Evolutionary conservation across 2,797 vertebrate species (phyloP).

Genomic region (Betta splendens): DNA sequence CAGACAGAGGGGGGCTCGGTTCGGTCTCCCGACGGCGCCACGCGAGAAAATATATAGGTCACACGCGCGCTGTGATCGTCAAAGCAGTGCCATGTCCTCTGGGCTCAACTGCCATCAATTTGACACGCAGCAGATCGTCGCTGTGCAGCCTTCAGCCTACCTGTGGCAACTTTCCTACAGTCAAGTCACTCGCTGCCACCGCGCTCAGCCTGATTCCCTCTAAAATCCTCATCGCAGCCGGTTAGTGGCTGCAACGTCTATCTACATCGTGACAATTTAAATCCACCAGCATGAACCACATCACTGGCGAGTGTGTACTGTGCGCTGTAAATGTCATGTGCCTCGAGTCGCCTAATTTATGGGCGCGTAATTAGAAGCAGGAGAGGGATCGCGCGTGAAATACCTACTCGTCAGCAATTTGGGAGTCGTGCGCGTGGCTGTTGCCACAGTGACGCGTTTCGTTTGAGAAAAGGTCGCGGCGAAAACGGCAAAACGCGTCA

Average conservation of each 20-base stretch:
- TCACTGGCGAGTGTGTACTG: slow-evolving; percentile 29
- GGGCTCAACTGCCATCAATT: slow-evolving; percentile 48
- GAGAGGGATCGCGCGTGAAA: slow-evolving; percentile 14
- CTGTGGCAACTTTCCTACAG: slow-evolving; percentile 54
- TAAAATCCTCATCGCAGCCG: neutral
- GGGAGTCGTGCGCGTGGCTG: neutral
- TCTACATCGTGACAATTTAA: slow-evolving; percentile 47
- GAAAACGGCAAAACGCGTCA: neutral
- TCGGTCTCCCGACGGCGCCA: slow-evolving; percentile 38
- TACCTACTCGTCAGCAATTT: neutral
- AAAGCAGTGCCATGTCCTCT: slow-evolving; percentile 54
- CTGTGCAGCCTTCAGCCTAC: slow-evolving; percentile 46
- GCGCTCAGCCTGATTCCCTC: neutral
- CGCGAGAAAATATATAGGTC: slow-evolving; percentile 69
- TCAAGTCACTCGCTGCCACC: slow-evolving; percentile 14
- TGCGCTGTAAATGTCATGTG: slow-evolving; percentile 56
- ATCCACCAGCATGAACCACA: slow-evolving; percentile 52
- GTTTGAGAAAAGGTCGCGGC: neutral
- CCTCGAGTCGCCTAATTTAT: slow-evolving; percentile 55
- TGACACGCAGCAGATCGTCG: slow-evolving; percentile 51
- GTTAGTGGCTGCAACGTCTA: neutral
- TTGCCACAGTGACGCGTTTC: neutral
- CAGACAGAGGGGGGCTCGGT: slow-evolving; percentile 14
- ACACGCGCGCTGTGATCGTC: slow-evolving; percentile 44
- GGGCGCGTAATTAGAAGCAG: slow-evolving; percentile 56